Conservation (phyloP, 2,888 invertebrate genomes). For the Oxystoma pomonae region DNA sequence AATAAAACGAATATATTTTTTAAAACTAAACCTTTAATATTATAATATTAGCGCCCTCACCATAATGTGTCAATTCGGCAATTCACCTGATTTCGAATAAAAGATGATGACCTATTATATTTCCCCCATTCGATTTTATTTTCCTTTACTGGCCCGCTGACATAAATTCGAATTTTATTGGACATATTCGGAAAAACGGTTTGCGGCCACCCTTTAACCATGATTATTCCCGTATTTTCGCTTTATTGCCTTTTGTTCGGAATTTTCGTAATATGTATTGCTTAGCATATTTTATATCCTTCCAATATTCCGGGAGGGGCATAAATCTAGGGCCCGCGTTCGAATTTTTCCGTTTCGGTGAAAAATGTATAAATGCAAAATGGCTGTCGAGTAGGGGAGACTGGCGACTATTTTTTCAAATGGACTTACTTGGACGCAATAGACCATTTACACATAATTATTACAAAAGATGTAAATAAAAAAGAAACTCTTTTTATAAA, state of each 20-base stretch:
- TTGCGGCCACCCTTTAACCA: background rate
- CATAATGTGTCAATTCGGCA: too few species aligned
- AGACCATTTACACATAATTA: too few species aligned
- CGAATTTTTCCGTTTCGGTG: conserved; percentile 15
- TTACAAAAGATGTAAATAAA: too few species aligned
- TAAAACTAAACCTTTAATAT: too few species aligned
- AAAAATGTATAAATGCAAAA: conserved; percentile 30
- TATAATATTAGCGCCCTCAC: too few species aligned
- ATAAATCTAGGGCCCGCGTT: background rate
- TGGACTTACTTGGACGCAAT: too few species aligned
- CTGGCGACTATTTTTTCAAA: background rate
- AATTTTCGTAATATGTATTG: background rate
- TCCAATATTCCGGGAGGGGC: background rate
- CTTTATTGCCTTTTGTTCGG: background rate
- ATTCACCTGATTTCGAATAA: background rate
- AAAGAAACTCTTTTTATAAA: too few species aligned
- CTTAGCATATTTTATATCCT: background rate
- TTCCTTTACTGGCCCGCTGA: background rate
- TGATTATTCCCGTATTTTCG: background rate
- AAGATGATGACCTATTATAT: background rate
- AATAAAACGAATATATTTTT: too few species aligned
- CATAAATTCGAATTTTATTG: background rate
- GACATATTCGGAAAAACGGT: background rate
- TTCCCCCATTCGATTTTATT: background rate
- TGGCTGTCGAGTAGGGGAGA: conserved; percentile 4